phyloP scores from a whole-genome alignment of 2,113 vertebrate genomes.

The Callaeas wilsoni region DNA sequence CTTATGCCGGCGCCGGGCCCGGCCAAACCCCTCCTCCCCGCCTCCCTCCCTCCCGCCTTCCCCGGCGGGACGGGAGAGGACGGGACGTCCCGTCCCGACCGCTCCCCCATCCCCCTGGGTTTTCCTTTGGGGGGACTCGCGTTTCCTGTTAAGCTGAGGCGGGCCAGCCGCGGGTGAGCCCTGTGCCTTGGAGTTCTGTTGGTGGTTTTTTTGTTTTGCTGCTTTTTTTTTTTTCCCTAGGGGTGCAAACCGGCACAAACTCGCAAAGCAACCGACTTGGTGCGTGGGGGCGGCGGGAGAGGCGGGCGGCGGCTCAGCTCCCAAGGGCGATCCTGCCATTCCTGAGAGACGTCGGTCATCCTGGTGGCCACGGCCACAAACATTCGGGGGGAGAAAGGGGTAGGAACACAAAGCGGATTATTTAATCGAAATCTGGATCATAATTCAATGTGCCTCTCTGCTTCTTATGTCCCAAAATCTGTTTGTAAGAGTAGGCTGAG shows the following conservation, averaged over 20 bases:
- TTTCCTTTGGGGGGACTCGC: background rate
- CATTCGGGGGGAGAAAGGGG: no score
- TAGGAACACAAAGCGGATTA: background rate
- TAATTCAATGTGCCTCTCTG: background rate
- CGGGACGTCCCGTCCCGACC: background rate
- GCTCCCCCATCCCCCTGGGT: background rate
- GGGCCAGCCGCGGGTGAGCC: background rate
- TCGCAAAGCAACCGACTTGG: accelerated
- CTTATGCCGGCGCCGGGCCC: constrained; percentile 36
- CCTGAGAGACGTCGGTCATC: background rate
- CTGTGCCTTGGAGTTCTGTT: background rate
- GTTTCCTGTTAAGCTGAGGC: background rate
- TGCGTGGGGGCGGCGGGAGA: background rate
- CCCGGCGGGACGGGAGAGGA: background rate
- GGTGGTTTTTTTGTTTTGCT: background rate
- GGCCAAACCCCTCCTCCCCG: constrained; percentile 31
- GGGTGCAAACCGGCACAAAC: background rate
- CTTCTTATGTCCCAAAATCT: background rate
- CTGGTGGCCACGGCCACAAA: background rate
- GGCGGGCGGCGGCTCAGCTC: background rate
- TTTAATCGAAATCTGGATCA: background rate
- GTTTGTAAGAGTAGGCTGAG: background rate
- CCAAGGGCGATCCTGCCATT: background rate
- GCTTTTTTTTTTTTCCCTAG: no score
- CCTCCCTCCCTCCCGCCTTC: background rate